phyloP scores from a whole-genome alignment of 1,140 invertebrate species.

The Bombus balteatus region DNA sequence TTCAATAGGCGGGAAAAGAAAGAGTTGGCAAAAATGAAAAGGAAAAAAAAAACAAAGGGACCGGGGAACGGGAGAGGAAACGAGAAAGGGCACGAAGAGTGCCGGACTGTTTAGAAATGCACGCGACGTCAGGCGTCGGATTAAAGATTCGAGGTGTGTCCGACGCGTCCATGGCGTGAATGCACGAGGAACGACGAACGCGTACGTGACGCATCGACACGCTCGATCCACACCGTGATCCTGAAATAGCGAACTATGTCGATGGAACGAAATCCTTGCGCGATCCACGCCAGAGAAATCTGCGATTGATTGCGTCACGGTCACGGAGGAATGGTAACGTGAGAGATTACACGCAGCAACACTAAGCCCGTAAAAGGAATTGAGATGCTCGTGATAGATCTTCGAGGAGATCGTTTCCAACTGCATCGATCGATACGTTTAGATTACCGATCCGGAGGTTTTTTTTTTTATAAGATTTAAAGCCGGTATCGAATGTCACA shows the following conservation, averaged over 20 bases:
- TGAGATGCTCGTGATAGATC: background rate
- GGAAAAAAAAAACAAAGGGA: constrained; percentile 35
- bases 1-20: constrained; percentile 44
- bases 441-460: background rate
- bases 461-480: background rate
- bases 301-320: constrained; percentile 32
- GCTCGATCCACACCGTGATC: background rate
- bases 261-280: constrained; percentile 36
- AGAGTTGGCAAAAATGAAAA: constrained; percentile 51
- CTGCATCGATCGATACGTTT: background rate
- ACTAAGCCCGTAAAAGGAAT: constrained; percentile 19
- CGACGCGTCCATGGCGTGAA: constrained; percentile 66
- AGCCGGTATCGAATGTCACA: background rate
- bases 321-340: constrained; percentile 13
- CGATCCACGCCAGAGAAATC: constrained; percentile 14
- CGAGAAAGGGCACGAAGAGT: constrained; percentile 2
- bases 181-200: constrained; percentile 63
- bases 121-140: constrained; percentile 71
- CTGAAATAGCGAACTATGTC: constrained; percentile 38
- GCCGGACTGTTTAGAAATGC: constrained; percentile 75
- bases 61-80: constrained; percentile 20
- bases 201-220: constrained; percentile 51
- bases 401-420: background rate
- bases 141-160: constrained; percentile 79
- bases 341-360: constrained; percentile 1